These are phyloP conservation scores for Incurvaria masculella DNA, from an alignment of 2,888 invertebrate species.

Conservation along the genomic window DNA sequence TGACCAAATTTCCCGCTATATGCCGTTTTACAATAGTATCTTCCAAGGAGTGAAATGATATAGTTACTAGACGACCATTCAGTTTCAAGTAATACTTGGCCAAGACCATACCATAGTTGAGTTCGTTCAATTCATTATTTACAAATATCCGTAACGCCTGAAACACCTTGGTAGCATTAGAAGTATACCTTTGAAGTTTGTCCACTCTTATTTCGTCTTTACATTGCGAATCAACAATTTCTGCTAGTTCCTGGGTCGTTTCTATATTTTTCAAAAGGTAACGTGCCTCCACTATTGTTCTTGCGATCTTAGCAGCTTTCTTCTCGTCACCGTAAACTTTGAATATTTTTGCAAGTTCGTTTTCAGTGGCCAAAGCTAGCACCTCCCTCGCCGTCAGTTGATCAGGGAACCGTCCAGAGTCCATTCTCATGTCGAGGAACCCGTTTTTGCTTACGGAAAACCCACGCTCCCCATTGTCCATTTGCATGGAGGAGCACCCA, in stretches of 20 bases:
- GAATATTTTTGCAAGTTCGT: conserved; percentile 77
- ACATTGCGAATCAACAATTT: conserved; percentile 64
- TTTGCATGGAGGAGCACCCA: conserved; percentile 95
- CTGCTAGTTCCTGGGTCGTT: conserved; percentile 80
- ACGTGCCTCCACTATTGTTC: conserved; percentile 81
- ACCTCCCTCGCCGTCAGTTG: conserved; percentile 86
- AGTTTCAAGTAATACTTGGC: conserved; percentile 74
- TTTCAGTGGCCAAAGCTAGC: conserved; percentile 73
- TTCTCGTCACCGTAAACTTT: conserved; percentile 92
- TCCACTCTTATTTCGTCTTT: conserved; percentile 60
- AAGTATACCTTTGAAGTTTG: conserved; percentile 70
- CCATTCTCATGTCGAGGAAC: conserved; percentile 96
- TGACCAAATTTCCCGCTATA: conserved; percentile 71
- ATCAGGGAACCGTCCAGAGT: conserved; percentile 65
- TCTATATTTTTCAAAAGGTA: conserved; percentile 70
- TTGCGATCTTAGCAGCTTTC: conserved; percentile 79
- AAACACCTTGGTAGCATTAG: conserved; percentile 90
- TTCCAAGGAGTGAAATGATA: conserved; percentile 92
- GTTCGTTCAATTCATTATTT: conserved; percentile 94
- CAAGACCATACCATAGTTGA: conserved; percentile 81
- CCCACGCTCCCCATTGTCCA: conserved; percentile 77
- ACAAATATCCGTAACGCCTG: conserved; percentile 93
- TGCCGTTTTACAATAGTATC: conserved; percentile 92
- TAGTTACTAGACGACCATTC: conserved; percentile 74
- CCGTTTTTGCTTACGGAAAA: conserved; percentile 85